Evolutionary conservation across 2,888 invertebrate species (phyloP).

Genomic region (Myathropa florea): DNA sequence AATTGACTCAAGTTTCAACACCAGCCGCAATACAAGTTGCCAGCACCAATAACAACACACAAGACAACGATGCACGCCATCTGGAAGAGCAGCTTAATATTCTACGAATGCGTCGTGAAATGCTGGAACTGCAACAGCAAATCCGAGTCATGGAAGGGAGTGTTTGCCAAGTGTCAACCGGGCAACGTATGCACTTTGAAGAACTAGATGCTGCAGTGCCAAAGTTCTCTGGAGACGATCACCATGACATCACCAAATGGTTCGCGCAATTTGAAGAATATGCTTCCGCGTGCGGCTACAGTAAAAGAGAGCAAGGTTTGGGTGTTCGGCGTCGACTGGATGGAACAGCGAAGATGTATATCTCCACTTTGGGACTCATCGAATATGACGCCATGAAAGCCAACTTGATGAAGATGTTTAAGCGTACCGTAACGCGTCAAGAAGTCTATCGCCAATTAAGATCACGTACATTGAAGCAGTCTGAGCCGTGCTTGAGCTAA

Average conservation of each 20-base stretch:
- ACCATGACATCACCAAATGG: constrained; percentile 23
- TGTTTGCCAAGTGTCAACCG: too few relatives aligned
- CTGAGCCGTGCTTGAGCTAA: constrained; percentile 14
- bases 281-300: neutral
- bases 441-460: constrained; percentile 2
- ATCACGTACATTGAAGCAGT: neutral
- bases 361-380: neutral
- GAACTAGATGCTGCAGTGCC: constrained; percentile 6
- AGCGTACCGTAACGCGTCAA: too few relatives aligned
- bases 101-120: too few relatives aligned
- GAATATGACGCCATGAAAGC: constrained; percentile 5
- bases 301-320: neutral
- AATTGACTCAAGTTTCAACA: too few relatives aligned
- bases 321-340: constrained; percentile 2
- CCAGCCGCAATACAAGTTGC: too few relatives aligned
- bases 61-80: too few relatives aligned
- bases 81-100: too few relatives aligned
- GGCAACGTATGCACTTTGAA: constrained; percentile 5
- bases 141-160: too few relatives aligned
- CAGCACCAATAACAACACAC: too few relatives aligned
- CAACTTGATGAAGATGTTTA: neutral
- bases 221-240: neutral
- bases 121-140: too few relatives aligned
- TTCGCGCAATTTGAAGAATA: constrained; percentile 5
- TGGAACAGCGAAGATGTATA: constrained; percentile 9